These are phyloP conservation scores for Pseudococcus jackbeardsleyi DNA, from an alignment of 2,888 invertebrate genomes.

Conservation along the genomic window DNA sequence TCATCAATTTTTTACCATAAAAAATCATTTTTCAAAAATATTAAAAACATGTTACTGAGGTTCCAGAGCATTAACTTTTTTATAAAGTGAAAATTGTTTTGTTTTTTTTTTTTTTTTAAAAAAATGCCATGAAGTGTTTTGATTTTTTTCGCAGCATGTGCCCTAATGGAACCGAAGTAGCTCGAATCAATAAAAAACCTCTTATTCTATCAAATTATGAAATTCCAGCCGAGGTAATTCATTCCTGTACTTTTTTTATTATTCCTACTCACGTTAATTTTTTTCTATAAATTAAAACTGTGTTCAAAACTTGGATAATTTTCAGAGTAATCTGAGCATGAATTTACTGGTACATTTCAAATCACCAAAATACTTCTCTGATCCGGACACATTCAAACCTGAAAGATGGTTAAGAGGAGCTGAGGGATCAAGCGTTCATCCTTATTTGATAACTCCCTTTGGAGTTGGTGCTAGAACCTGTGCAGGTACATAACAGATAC, in stretches of 20 bases:
- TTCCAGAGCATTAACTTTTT: too few species aligned
- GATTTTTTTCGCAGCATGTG: slow-evolving; percentile 68
- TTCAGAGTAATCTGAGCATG: slow-evolving; percentile 66
- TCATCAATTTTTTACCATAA: too few species aligned
- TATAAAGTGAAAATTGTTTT: too few species aligned
- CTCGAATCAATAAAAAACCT: slow-evolving; percentile 69
- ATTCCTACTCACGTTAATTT: too few species aligned
- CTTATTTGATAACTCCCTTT: slow-evolving; percentile 72
- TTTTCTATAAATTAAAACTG: background rate
- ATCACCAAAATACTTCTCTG: slow-evolving; percentile 68
- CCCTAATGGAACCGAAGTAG: slow-evolving; percentile 70
- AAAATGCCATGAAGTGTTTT: too few species aligned
- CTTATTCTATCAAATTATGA: slow-evolving; percentile 70
- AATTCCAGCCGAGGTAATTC: slow-evolving; percentile 70
- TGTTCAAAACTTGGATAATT: background rate
- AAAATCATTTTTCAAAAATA: too few species aligned
- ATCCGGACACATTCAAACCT: slow-evolving; percentile 68
- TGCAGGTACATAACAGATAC: slow-evolving; percentile 70
- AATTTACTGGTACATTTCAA: slow-evolving; percentile 67
- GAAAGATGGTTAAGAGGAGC: slow-evolving; percentile 68
- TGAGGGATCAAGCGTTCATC: slow-evolving; percentile 69
- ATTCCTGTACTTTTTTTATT: background rate
- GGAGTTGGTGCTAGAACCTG: slow-evolving; percentile 74
- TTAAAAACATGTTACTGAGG: too few species aligned
- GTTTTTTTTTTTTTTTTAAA: too few species aligned